These are phyloP conservation scores for Myrmecobius fasciatus DNA, from an alignment of 2,113 vertebrate species.

Conservation along the genomic window DNA sequence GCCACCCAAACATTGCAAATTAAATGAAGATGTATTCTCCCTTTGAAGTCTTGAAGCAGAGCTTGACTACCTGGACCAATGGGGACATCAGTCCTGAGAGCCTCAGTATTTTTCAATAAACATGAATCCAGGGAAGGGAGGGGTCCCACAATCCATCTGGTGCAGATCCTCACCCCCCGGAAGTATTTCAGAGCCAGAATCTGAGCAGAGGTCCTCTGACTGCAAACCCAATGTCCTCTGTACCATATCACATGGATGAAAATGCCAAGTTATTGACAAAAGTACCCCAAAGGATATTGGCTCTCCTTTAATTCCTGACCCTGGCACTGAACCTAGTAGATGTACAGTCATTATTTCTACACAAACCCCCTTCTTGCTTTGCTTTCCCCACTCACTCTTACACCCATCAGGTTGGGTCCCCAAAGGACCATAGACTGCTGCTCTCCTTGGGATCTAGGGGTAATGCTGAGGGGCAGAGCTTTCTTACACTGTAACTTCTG, in stretches of 20 bases:
- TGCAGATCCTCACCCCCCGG: not conserved
- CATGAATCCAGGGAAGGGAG: not conserved
- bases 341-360: not conserved
- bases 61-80: slow-evolving; percentile 45
- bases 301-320: too few species aligned
- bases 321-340: too few species aligned
- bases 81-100: not conserved
- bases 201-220: too few species aligned
- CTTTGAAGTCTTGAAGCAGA: slow-evolving; percentile 54
- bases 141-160: not conserved
- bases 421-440: not conserved
- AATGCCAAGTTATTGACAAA: not conserved
- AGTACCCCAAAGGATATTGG: not conserved
- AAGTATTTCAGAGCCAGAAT: too few species aligned
- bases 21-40: slow-evolving; percentile 74
- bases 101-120: too few species aligned
- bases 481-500: not conserved
- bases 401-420: not conserved
- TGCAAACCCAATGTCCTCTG: not conserved
- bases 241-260: not conserved
- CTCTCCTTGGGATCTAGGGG: not conserved
- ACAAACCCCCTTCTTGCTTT: not conserved
- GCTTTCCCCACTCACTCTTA: not conserved
- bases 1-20: slow-evolving; percentile 71
- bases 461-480: not conserved